Conservation (phyloP, 1,140 invertebrate genomes). For the Zeugodacus cucurbitae region DNA sequence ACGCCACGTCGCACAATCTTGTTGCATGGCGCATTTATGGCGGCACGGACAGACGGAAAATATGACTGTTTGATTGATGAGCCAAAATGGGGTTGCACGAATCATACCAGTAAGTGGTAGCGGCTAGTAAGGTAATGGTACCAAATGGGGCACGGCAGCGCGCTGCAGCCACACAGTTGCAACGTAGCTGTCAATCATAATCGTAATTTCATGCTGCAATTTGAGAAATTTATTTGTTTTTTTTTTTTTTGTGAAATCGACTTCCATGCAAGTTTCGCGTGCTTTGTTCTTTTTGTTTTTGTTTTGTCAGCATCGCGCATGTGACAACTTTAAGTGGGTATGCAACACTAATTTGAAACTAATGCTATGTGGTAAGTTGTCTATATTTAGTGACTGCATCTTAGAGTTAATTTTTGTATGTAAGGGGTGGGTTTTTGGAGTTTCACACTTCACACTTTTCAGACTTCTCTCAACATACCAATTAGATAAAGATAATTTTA, state of each 20-base stretch:
- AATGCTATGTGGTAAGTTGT: too few relatives aligned
- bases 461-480: too few relatives aligned
- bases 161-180: not conserved
- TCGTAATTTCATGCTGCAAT: conserved; percentile 18
- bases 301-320: not conserved
- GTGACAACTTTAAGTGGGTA: not conserved
- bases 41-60: not conserved
- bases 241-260: not conserved
- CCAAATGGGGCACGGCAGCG: not conserved
- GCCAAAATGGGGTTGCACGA: conserved; percentile 24
- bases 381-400: too few relatives aligned
- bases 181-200: conserved; percentile 1
- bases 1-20: not conserved
- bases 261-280: not conserved
- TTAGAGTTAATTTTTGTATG: too few relatives aligned
- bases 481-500: too few relatives aligned
- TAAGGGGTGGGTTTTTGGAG: too few relatives aligned
- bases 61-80: conserved; percentile 31
- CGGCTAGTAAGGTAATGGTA: not conserved
- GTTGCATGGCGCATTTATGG: not conserved
- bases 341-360: not conserved
- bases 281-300: not conserved
- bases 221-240: not conserved
- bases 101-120: not conserved
- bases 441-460: too few relatives aligned